These are phyloP conservation scores for Acomys russatus DNA, from an alignment of 2,797 vertebrate genomes.

Conservation along the genomic window DNA sequence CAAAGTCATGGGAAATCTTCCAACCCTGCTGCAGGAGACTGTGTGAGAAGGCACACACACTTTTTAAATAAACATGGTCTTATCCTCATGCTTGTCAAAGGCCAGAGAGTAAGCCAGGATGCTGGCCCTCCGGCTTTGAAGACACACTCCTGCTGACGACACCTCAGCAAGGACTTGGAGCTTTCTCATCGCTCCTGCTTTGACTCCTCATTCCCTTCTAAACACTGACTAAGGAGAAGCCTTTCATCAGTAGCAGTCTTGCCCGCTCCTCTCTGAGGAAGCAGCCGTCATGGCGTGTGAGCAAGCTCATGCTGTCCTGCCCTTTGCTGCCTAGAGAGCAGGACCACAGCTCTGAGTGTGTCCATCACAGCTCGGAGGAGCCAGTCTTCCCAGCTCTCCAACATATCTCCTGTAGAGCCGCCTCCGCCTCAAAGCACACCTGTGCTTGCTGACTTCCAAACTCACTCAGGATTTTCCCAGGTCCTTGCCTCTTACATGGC, in stretches of 20 bases:
- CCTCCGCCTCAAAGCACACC: background rate
- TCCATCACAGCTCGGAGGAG: background rate
- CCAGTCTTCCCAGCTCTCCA: background rate
- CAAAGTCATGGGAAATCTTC: slow-evolving; percentile 16
- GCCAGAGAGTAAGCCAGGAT: background rate
- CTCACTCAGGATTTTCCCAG: background rate
- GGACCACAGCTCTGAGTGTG: background rate
- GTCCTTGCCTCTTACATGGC: background rate
- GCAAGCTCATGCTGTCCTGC: background rate
- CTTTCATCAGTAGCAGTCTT: background rate
- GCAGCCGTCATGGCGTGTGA: background rate
- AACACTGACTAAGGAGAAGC: background rate
- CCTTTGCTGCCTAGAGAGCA: background rate
- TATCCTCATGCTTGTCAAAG: slow-evolving; percentile 39
- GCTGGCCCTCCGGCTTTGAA: background rate
- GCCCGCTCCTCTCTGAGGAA: background rate
- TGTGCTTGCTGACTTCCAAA: background rate
- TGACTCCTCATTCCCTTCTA: background rate
- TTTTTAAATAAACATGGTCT: background rate
- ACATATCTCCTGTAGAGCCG: background rate
- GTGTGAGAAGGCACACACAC: background rate
- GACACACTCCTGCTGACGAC: background rate
- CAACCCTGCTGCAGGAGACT: background rate
- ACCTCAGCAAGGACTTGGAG: background rate
- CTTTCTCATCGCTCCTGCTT: background rate